Evolutionary conservation across 2,113 vertebrate genomes (phyloP), one percentile per base, ranked within the genome.

Genomic region (Perognathus longimembris): DNA sequence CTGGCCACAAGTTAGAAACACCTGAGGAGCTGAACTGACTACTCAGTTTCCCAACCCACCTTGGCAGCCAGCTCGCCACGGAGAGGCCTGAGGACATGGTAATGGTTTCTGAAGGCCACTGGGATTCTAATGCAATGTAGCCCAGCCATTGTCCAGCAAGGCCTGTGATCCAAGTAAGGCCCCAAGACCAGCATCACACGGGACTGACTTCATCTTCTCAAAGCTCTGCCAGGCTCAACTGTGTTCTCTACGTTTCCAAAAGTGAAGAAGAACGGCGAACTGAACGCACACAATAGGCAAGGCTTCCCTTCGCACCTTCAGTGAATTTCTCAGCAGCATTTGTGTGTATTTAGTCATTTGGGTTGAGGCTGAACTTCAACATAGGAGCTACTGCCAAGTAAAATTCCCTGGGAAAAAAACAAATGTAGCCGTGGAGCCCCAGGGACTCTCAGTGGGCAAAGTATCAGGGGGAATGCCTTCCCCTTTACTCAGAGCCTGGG

Each of bases 361-460:
- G 6, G 17, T 12, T 6, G 50, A 66, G 30, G 71, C 7, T 1
- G 14, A 63, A 42, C 30, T 54, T 75, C 24, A 26, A n/a, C 3
- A 32, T 1, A 14, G 59, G n/a, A 78, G 50, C 63, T 21, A 32
- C 30, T 0, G 5, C 22, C 61, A 82, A 28, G 67, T 34, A 88
- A 91, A 93, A 83, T 30, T 82, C 70, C 79, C 85, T 0, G 11
- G 74, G 57, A 4, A 61, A n/a, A 34, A 54, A 89, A 71, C 7
- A 18, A 79, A 18, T n/a, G 67, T 59, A 79, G 54, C 84, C 28
- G 34, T 3, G 5, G 5, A 80, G 88, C 66, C 11, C 0, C 63
- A 50, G 63, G 77, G 64, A 32, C 80, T 86, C 64, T 94, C 88
- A 17, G 61, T 61, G 76, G 90, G 79, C 82, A 54, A 11, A 22